A percentile compares a stretch with the other conserved stretches of the same genome.
phyloP scores from a whole-genome alignment of 2,888 invertebrate species.

The Tenthredo mesomela region DNA sequence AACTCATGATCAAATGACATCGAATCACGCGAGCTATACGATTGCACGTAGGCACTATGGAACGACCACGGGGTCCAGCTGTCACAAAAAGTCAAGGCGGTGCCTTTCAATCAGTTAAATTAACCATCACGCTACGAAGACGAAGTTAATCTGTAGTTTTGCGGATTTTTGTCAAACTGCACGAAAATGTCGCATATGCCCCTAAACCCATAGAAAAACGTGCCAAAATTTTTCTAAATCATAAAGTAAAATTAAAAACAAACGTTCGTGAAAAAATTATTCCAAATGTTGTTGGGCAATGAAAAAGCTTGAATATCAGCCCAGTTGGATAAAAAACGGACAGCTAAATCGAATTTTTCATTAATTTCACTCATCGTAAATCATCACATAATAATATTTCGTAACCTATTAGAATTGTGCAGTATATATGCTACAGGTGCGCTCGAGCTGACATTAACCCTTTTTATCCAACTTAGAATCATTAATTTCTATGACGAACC shows the following conservation, averaged over 20 bases:
- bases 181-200: neutral
- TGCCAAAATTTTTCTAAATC: too few species aligned
- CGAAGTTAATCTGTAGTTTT: neutral
- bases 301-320: too few species aligned
- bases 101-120: neutral
- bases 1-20: slow-evolving; percentile 16
- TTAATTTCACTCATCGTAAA: too few species aligned
- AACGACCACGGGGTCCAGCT: neutral
- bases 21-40: neutral
- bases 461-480: too few species aligned
- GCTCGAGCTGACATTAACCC: too few species aligned
- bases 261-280: neutral
- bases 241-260: neutral
- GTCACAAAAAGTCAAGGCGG: neutral
- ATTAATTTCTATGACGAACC: too few species aligned
- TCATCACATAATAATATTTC: too few species aligned
- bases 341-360: too few species aligned
- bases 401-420: too few species aligned
- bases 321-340: too few species aligned
- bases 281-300: too few species aligned
- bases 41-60: neutral
- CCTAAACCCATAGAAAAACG: neutral
- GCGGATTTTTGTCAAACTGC: neutral
- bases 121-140: neutral
- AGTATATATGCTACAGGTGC: too few species aligned